Percentiles rank a stretch among this genome's conserved stretches.
These are phyloP conservation scores for Falco naumanni DNA, from an alignment of 2,797 vertebrate species.

Conservation along the genomic window DNA sequence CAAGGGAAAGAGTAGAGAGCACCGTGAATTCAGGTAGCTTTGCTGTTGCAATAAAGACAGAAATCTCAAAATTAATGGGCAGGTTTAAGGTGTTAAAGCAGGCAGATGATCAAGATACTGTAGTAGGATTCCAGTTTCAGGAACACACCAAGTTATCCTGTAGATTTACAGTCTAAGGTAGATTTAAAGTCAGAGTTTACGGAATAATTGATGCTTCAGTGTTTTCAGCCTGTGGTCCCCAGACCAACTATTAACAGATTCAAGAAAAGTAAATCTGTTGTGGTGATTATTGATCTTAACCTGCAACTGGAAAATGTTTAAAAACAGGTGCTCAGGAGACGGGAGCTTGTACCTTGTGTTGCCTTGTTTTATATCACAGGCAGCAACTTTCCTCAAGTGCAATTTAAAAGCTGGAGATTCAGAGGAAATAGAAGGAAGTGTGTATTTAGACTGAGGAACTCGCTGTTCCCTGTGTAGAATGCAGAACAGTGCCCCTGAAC, in stretches of 20 bases:
- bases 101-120: not conserved
- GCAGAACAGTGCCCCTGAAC: not conserved
- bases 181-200: not conserved
- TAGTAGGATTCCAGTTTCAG: not conserved
- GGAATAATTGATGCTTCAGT: not conserved
- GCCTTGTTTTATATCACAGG: not conserved
- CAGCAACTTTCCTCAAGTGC: not conserved
- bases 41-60: not conserved
- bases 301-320: not conserved
- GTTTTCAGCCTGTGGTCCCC: not conserved
- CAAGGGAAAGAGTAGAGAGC: not conserved
- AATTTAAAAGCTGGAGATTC: not conserved
- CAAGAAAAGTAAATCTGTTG: not conserved
- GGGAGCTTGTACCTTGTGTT: not conserved
- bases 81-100: not conserved
- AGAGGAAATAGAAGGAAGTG: not conserved
- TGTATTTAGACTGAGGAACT: not conserved
- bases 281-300: not conserved
- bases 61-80: not conserved
- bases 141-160: rapidly evolving
- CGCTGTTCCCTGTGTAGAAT: rapidly evolving
- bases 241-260: not conserved
- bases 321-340: not conserved
- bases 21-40: rapidly evolving
- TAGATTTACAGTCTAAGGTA: not conserved